These are phyloP conservation scores for Penaeus japonicus DNA, from an alignment of 1,140 invertebrate genomes.

Conservation along the genomic window DNA sequence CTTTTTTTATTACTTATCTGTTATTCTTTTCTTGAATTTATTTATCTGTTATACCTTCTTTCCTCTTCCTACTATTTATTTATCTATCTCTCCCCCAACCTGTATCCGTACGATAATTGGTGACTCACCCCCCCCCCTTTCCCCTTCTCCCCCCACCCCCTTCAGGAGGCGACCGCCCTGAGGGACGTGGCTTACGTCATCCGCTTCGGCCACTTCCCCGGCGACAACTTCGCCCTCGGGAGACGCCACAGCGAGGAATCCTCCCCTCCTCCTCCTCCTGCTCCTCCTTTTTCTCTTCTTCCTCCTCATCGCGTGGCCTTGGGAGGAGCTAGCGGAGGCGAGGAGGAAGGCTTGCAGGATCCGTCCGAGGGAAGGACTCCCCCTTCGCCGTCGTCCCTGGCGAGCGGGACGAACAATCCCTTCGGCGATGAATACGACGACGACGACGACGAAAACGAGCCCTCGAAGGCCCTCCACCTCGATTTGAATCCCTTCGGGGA, in stretches of 20 bases:
- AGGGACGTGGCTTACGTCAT: constrained; percentile 45
- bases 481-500: background rate
- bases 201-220: constrained; percentile 44
- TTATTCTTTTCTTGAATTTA: background rate
- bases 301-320: too few relatives aligned
- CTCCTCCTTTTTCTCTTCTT: too few relatives aligned
- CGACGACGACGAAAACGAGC: too few relatives aligned
- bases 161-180: constrained; percentile 25
- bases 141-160: background rate
- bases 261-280: background rate
- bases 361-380: too few relatives aligned
- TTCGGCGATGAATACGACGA: too few relatives aligned
- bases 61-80: too few relatives aligned
- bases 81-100: too few relatives aligned
- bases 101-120: background rate
- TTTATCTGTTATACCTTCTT: background rate
- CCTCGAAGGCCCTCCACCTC: too few relatives aligned
- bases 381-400: too few relatives aligned
- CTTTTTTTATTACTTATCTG: background rate
- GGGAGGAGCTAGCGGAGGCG: too few relatives aligned
- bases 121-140: background rate
- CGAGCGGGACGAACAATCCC: too few relatives aligned
- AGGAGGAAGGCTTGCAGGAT: too few relatives aligned
- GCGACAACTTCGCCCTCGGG: background rate
- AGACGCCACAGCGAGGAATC: background rate